These are phyloP conservation scores for Acleris cristana DNA, from an alignment of 2,888 invertebrate species.

Conservation along the genomic window DNA sequence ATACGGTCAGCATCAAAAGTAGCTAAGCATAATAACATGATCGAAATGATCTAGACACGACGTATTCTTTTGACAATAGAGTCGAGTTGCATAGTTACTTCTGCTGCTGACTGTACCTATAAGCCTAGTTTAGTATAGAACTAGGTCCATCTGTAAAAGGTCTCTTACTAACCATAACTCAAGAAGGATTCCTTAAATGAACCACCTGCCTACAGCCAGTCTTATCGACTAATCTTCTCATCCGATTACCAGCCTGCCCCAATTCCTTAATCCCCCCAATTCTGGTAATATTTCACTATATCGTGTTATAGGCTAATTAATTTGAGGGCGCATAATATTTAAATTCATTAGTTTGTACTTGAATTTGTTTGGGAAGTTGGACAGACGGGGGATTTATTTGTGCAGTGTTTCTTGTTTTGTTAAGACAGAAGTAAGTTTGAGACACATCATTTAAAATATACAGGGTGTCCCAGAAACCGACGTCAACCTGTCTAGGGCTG, in stretches of 20 bases:
- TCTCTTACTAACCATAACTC: too few relatives aligned
- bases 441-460: too few relatives aligned
- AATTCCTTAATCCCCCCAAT: constrained; percentile 48
- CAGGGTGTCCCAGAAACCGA: too few relatives aligned
- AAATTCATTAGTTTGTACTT: constrained; percentile 71
- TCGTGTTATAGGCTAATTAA: constrained; percentile 78
- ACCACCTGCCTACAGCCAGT: constrained; percentile 32
- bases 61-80: too few relatives aligned
- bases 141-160: too few relatives aligned
- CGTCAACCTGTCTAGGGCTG: too few relatives aligned
- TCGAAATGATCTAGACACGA: too few relatives aligned
- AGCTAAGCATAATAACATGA: too few relatives aligned
- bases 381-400: constrained; percentile 43
- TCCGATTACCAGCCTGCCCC: constrained; percentile 48
- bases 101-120: too few relatives aligned
- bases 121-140: too few relatives aligned
- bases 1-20: too few relatives aligned
- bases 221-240: constrained; percentile 42
- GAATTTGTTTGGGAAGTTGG: constrained; percentile 59
- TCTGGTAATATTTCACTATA: constrained; percentile 53
- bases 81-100: too few relatives aligned
- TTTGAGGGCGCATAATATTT: constrained; percentile 74
- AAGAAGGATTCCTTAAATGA: constrained; percentile 14
- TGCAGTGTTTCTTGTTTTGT: constrained; percentile 3
- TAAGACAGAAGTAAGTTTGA: neutral